Conservation (phyloP, 1,140 invertebrate genomes). For the Microplitis mediator region DNA sequence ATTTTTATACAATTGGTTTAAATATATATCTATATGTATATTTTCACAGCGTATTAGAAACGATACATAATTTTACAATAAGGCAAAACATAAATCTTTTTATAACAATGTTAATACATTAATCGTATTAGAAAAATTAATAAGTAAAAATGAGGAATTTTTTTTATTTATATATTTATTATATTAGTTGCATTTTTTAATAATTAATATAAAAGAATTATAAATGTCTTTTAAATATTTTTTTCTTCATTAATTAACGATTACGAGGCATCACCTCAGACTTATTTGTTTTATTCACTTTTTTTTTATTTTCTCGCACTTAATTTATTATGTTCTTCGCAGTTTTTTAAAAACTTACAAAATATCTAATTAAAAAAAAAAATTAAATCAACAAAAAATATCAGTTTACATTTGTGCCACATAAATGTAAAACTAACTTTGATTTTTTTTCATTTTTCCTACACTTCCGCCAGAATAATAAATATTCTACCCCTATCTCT, state of each 20-base stretch:
- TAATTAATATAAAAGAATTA: slow-evolving; percentile 37
- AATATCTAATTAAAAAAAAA: too few species aligned
- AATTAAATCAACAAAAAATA: slow-evolving; percentile 7
- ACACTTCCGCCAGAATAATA: background rate
- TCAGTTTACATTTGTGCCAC: slow-evolving; percentile 33
- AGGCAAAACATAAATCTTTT: slow-evolving; percentile 40
- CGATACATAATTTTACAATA: slow-evolving; percentile 54
- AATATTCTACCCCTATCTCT: background rate
- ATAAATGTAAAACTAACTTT: slow-evolving; percentile 41
- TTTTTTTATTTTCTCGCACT: slow-evolving; percentile 22
- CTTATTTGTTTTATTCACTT: slow-evolving; percentile 6
- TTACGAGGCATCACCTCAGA: slow-evolving; percentile 29
- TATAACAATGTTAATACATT: slow-evolving; percentile 54
- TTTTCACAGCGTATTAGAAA: slow-evolving; percentile 53
- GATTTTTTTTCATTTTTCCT: slow-evolving; percentile 31
- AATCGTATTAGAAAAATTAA: slow-evolving; percentile 43
- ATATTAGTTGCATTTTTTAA: slow-evolving; percentile 41
- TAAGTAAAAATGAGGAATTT: slow-evolving; percentile 41
- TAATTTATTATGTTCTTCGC: slow-evolving; percentile 25
- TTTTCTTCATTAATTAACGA: background rate
- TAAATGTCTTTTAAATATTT: slow-evolving; percentile 39
- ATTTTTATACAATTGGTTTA: slow-evolving; percentile 20
- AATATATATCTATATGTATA: slow-evolving; percentile 48
- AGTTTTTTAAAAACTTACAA: background rate
- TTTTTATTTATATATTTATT: slow-evolving; percentile 34